A percentile compares a stretch with the other conserved stretches of the same genome.
Conservation (phyloP, 64 coral and sea anemone species). For the Montipora cactus region DNA sequence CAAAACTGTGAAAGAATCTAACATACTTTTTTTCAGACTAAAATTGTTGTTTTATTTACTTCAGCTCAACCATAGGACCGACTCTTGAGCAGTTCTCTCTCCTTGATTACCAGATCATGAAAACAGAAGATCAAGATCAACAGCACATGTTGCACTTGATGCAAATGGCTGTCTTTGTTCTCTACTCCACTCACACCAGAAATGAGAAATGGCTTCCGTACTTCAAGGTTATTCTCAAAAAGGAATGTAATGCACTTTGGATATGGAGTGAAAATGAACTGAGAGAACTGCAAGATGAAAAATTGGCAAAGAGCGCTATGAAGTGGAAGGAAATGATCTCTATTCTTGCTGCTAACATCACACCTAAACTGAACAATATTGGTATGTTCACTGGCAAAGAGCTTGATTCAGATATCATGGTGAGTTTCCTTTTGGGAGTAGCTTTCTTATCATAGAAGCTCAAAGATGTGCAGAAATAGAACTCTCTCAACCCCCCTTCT, state of each 20-base stretch:
- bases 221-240: slow-evolving; percentile 52
- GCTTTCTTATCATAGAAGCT: background rate
- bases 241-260: slow-evolving; percentile 57
- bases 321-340: slow-evolving; percentile 44
- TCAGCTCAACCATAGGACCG: slow-evolving; percentile 61
- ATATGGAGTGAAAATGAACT: slow-evolving; percentile 64
- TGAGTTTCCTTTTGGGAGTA: background rate
- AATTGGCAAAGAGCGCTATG: slow-evolving; percentile 33
- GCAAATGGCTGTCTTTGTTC: slow-evolving; percentile 57
- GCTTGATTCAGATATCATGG: slow-evolving; percentile 26
- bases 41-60: background rate
- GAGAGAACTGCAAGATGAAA: slow-evolving; percentile 51
- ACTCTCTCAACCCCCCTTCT: no score
- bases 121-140: slow-evolving; percentile 8
- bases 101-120: slow-evolving; percentile 40
- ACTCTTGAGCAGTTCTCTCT: slow-evolving; percentile 58
- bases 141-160: slow-evolving; percentile 21
- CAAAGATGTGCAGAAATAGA: background rate
- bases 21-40: background rate
- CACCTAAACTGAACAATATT: slow-evolving; percentile 51
- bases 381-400: slow-evolving; percentile 47
- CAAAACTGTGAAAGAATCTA: background rate
- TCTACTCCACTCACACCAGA: slow-evolving; percentile 59
- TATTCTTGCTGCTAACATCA: slow-evolving; percentile 51
- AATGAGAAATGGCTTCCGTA: slow-evolving; percentile 59